Evolutionary conservation across 2,888 invertebrate species (phyloP).

Genomic region (Neoitamus cyanurus): DNA sequence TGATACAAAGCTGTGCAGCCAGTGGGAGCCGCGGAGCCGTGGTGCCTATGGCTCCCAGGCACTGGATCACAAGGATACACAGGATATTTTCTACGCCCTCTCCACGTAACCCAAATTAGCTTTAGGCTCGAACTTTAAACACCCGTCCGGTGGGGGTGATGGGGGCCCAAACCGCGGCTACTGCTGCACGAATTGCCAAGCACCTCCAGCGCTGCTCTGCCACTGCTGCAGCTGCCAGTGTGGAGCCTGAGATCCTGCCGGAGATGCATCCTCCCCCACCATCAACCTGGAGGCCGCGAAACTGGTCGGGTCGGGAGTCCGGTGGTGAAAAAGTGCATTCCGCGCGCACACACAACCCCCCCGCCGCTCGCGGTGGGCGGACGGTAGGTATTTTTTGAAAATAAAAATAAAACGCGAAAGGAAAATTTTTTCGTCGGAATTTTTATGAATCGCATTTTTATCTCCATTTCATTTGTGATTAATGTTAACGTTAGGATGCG

Average conservation of each 20-base stretch:
- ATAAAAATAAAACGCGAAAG: background rate
- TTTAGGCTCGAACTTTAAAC: slow-evolving; percentile 51
- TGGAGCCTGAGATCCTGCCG: slow-evolving; percentile 4
- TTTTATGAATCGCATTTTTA: slow-evolving; percentile 46
- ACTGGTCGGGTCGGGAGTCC: background rate
- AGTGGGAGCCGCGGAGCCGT: background rate
- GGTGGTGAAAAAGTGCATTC: slow-evolving; percentile 24
- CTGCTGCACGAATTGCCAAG: background rate
- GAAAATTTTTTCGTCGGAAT: slow-evolving; percentile 28
- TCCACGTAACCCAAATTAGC: slow-evolving; percentile 51
- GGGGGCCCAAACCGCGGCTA: background rate
- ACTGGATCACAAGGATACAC: slow-evolving; percentile 39
- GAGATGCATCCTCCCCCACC: background rate
- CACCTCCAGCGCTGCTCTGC: background rate
- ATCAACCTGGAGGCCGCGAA: background rate
- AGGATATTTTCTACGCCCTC: slow-evolving; percentile 15
- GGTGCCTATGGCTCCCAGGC: slow-evolving; percentile 21
- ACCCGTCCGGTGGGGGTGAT: slow-evolving; percentile 1
- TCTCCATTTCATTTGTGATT: slow-evolving; percentile 47
- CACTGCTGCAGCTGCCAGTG: background rate
- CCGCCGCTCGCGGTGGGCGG: background rate
- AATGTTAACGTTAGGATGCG: slow-evolving; percentile 38
- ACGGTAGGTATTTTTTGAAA: background rate
- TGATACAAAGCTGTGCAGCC: slow-evolving; percentile 43
- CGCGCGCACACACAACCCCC: slow-evolving; percentile 11